Conservation (phyloP, 2,113 vertebrate genomes). For the Gulo gulo region DNA sequence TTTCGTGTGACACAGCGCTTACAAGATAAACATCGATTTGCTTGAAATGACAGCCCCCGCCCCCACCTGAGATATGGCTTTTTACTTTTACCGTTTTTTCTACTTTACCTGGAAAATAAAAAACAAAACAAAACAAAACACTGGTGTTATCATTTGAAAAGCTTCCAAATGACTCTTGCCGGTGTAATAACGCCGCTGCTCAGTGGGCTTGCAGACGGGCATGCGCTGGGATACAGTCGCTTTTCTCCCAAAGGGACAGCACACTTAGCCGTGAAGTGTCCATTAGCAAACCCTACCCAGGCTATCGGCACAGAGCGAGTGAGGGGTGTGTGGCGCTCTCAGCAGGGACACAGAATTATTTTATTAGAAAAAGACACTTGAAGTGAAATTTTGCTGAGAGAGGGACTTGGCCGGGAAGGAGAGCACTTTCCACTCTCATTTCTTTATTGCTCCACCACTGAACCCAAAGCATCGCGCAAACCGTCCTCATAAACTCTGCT, state of each 20-base stretch:
- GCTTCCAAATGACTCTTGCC: constrained; percentile 65
- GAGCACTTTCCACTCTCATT: constrained; percentile 7
- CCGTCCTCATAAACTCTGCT: constrained; percentile 1
- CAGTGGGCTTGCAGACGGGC: constrained; percentile 43
- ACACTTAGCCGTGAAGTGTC: constrained; percentile 78
- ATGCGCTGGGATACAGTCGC: constrained; percentile 69
- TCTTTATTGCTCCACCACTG: neutral
- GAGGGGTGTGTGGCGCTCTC: constrained; percentile 44
- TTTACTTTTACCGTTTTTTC: neutral
- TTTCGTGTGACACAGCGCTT: neutral
- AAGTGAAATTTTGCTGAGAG: constrained; percentile 67
- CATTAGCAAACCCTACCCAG: constrained; percentile 79
- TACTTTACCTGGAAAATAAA: neutral
- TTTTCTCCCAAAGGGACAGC: constrained; percentile 75
- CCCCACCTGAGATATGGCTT: neutral
- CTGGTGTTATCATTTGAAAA: constrained; percentile 64
- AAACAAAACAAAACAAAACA: neutral
- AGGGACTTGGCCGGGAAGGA: constrained; percentile 58
- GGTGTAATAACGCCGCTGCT: constrained; percentile 62
- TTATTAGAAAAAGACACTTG: constrained; percentile 67
- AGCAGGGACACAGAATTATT: constrained; percentile 77
- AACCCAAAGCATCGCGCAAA: neutral
- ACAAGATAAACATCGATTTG: neutral
- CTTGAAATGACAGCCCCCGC: neutral
- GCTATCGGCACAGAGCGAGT: constrained; percentile 64